Conservation (phyloP, 2,888 invertebrate genomes). For the Leptogaster cylindrica region DNA sequence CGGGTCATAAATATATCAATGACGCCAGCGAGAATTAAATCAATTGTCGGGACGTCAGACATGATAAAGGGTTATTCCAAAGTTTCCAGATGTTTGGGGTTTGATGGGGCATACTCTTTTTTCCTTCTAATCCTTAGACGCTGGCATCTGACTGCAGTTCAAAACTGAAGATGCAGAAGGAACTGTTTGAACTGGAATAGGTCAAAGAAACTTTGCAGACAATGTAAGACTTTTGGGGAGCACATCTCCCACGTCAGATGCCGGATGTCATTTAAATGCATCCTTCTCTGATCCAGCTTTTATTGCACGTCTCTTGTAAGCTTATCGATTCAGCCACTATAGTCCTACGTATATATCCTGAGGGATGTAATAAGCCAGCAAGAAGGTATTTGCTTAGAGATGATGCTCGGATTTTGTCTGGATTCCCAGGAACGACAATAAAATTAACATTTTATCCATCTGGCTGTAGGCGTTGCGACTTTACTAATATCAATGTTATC, state of each 20-base stretch:
- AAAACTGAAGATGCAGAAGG: conserved; percentile 13
- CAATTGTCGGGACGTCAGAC: conserved; percentile 51
- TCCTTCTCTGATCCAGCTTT: conserved; percentile 17
- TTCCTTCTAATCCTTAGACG: neutral
- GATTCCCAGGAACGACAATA: neutral
- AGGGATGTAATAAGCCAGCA: conserved; percentile 8
- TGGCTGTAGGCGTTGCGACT: neutral
- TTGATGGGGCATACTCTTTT: conserved; percentile 4
- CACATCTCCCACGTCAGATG: neutral
- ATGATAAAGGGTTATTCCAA: conserved; percentile 51
- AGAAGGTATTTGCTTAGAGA: neutral
- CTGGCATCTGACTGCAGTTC: conserved; percentile 1
- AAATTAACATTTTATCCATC: conserved; percentile 12
- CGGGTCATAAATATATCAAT: conserved; percentile 35
- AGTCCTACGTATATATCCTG: conserved; percentile 9
- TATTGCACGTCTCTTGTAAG: conserved; percentile 10
- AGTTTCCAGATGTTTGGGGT: conserved; percentile 48
- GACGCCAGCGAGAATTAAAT: conserved; percentile 49
- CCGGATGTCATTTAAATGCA: conserved; percentile 35
- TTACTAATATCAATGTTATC: neutral
- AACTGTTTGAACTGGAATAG: neutral
- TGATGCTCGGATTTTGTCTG: neutral
- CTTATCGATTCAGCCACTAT: conserved; percentile 33
- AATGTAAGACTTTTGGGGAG: neutral
- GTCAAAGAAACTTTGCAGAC: conserved; percentile 27